Base-by-base conservation (phyloP, 2,113 vertebrate species). In the Myiozetetes cayanensis region DNA sequence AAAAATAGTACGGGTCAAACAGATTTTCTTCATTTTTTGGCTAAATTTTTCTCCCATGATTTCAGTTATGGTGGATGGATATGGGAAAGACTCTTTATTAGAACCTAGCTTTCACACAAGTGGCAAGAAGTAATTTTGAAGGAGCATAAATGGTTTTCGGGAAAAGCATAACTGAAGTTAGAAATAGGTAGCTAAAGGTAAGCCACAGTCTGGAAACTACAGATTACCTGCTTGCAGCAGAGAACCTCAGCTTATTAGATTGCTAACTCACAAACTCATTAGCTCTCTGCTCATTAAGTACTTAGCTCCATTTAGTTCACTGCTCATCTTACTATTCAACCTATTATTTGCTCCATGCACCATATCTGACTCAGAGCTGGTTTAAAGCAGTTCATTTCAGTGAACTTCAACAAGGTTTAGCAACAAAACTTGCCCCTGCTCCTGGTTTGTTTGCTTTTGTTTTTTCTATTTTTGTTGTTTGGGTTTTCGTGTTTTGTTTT, bases 251-350 rank as follows among this genome's bases (percentile, higher is more conserved):
- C 83, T 97, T 91, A 95, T 97, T 98, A 96, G 89, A 91, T 87
- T 95, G 78, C 68, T 96, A 97, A 95, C 96, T 97, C 94, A 96
- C 89, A 96, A 97, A 94, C 90, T 96, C 92, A 86, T 97, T 97
- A 97, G 61, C 90, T 96, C 63, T 95, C 71, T 94, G 70, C 84
- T 97, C 71, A 73, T 97, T 98, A 97, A 97, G 92, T 95, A 96
- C 79, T 97, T 96, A 96, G 80, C 82, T 97, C 85, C 81, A 72
- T 97, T 97, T 96, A 72, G 44, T 89, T 96, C 11, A 2, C 53
- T 93, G 79, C 90, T 97, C 85, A 85, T 96, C 87, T 94, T 89
- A 86, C 85, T 97, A 50, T 93, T 96, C 80, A 95, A 58, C 85
- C 19, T 96, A 80, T 95, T 96, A 95, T 86, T 97, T 97, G 92